Evolutionary conservation across 2,113 vertebrate species (phyloP), one percentile per base, ranked within the genome.

Genomic region (Apodemus sylvaticus): DNA sequence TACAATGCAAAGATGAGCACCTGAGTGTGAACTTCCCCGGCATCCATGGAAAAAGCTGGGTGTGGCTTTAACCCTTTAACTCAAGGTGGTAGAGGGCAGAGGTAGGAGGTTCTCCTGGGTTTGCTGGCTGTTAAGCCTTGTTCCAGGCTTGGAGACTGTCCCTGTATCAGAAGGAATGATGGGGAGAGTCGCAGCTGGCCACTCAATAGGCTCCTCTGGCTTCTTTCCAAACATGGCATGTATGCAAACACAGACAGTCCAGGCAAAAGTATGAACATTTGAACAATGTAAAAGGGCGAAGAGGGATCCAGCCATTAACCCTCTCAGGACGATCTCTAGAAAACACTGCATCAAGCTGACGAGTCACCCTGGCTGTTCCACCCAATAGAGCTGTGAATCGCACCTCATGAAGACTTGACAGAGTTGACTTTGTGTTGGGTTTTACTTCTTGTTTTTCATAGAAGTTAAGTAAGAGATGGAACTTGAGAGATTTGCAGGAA

Each of bases 231-330:
- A 5, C 45, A 24, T 7, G 31, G 17, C 29, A 13, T 51, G 42
- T 51, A 36, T 36, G 9, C 13, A 13, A 83, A 60, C 22, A 60
- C 16, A 2, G 7, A 85, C 55, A 85, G 24, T 19, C 2, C 82
- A 45, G 8, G 26, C 26, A 45, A 64, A 5, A 45, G 29, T 64
- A 45, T 29, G 26, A 64, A 31, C 31, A 45, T 64, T 19, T 85
- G 8, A 45, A 64, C 26, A 85, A 64, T 34, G 14, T 26, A 31
- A 82, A 20, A 85, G 22, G 36, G 17, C 70, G 42, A 53, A 3
- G 13, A 51, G 1, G 4, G 2, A 16, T 26, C 42, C 51, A 12
- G 10, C 0, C 36, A 62, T 64, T 81, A 34, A 14, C 9, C 13
- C 16, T 26, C 2, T 29, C 31, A 29, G 3, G 42, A 12, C 31